Evolutionary conservation across 2,888 invertebrate genomes (phyloP), one percentile per base, ranked within the genome.

Genomic region (Leucophora obtusa): DNA sequence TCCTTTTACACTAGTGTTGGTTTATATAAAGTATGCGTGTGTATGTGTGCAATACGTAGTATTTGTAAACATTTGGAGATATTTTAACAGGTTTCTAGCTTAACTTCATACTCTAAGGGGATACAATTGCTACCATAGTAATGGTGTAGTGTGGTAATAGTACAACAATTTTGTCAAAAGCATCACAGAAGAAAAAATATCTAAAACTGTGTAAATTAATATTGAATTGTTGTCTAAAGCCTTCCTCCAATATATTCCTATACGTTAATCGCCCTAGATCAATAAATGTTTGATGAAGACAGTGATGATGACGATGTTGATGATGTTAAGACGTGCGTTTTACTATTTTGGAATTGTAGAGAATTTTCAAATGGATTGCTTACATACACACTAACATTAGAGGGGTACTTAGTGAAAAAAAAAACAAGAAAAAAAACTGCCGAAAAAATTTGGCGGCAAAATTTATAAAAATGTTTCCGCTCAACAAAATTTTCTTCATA

Each of bases 171-270:
- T 47, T 47, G 43, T n/a, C 43, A 47, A 14, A 28, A 47, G 43
- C 43, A n/a, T 47, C 11, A 38, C 6, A 14, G 43, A 14, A 11
- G n/a, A 43, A 43, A n/a, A 15, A 33, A 50, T 47, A 53, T 4
- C 28, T 18, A 21, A 24, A 60, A 51, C 15, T 53, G 59, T 66
- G 50, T 62, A 70, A 74, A 70, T 74, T 66, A 79, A 70, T 74
- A 50, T 65, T 38, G 38, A 70, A 74, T 74, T 71, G 50, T 74
- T 74, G 60, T 54, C 69, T 17, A 59, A 50, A n/a, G 18, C 54
- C 65, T 6, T 5, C 11, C n/a, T n/a, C 43, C 43, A n/a, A n/a
- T 3, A 11, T 4, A 6, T 14, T 38, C 38, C 38, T 14, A 43
- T 60, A 28, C 28, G 28, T 28, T 28, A 43, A 63, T 28, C 43